Evolutionary conservation across 2,888 invertebrate genomes (phyloP), one percentile per base, ranked within the genome.

Genomic region (Lochmaea capreae): DNA sequence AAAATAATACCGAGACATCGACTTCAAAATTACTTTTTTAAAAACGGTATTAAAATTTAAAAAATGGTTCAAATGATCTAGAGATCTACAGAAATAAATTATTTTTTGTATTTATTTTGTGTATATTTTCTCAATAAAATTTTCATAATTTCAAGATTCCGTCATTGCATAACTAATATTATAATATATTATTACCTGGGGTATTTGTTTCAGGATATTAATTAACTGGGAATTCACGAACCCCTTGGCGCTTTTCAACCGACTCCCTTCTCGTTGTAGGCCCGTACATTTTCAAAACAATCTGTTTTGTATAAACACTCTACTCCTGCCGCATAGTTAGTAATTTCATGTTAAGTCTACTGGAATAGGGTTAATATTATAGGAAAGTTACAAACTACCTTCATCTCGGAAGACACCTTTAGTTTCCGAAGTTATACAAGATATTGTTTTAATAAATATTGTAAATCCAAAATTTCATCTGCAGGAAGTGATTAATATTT

Each of bases 251-350:
- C 63, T 65, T 65, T 63, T 59, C 57, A 12, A 65, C 65, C 26
- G 65, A 57, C 46, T 65, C 42, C 65, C 52, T 71, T 39, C 58
- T 46, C 43, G 65, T 42, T 22, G 63, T 70, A 70, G 70, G 70
- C 70, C 16, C 65, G 26, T 71, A 65, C 65, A 46, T 71, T 71
- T 71, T 69, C 69, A 65, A 71, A 65, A 71, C 71, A 71, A 71
- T 59, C 42, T 71, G 65, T 65, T 71, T 71, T 39, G 71, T 61
- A 71, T 57, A 57, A 16, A 71, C 57, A 71, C 54, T 16, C 33
- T 6, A 16, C 46, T 12, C 43, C 1, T 63, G 62, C 62, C 43
- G 18, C 46, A 57, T 33, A 71, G 26, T 65, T 18, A 5, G 63
- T 71, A 61, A 67, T 57, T 67, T 26, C 67, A 11, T 26, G 46